Percentiles rank a stretch among this genome's conserved stretches.
Evolutionary conservation across 2,888 invertebrate species (phyloP).

Genomic region (Brachylomia viminalis): DNA sequence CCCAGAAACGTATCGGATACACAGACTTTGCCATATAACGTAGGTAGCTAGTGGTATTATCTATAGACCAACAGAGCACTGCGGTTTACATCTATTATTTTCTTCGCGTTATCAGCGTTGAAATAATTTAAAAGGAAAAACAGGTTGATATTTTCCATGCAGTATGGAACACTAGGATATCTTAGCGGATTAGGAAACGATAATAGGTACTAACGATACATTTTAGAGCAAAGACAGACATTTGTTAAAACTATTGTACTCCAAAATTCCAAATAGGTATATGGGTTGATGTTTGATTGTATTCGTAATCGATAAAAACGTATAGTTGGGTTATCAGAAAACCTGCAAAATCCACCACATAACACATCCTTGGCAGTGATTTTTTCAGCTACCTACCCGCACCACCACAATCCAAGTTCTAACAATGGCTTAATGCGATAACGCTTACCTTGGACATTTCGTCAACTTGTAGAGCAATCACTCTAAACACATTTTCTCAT

Average conservation of each 20-base stretch:
- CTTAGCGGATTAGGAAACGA: background rate
- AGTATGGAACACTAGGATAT: background rate
- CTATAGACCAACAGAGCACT: constrained; percentile 42
- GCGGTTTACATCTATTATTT: constrained; percentile 48
- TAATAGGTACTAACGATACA: background rate
- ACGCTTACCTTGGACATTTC: constrained; percentile 88
- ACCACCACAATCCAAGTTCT: constrained; percentile 66
- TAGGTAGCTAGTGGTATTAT: constrained; percentile 7
- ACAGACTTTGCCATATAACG: background rate
- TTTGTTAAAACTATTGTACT: background rate
- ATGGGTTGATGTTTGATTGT: background rate
- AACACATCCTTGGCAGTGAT: constrained; percentile 75
- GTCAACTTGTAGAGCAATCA: constrained; percentile 72
- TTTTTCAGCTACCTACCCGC: constrained; percentile 80
- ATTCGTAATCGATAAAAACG: background rate
- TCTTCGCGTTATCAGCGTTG: background rate
- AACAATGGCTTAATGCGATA: constrained; percentile 65
- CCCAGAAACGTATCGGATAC: constrained; percentile 24
- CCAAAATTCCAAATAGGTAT: background rate
- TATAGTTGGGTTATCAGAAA: constrained; percentile 5
- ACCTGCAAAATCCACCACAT: constrained; percentile 33
- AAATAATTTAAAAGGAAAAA: constrained; percentile 1
- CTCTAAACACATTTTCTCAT: constrained; percentile 75
- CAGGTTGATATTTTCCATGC: background rate
- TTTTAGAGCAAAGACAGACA: background rate